phyloP scores from a whole-genome alignment of 2,113 vertebrate genomes.

The human region GRCh38 chr5:83656501-83657000 shows the following conservation, averaged over 20 bases:
- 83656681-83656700: conserved; percentile 41
- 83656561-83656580: neutral
- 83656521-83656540: neutral
- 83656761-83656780: neutral
- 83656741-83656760: neutral
- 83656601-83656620: neutral
- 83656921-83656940: neutral
- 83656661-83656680: neutral
- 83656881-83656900: neutral
- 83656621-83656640: neutral
- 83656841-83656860: neutral
- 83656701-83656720: conserved; percentile 38
- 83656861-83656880: neutral
- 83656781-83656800: conserved; percentile 27
- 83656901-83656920: neutral
- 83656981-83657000: neutral
- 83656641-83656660: neutral
- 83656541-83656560: neutral
- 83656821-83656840: neutral
- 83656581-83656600: neutral
- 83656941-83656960: neutral
- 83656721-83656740: conserved; percentile 58
- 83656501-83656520: neutral
- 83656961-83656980: neutral
- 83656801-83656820: conserved; percentile 48